phyloP scores from a whole-genome alignment of 2,888 invertebrate genomes.

The Ellobium chinense region DNA sequence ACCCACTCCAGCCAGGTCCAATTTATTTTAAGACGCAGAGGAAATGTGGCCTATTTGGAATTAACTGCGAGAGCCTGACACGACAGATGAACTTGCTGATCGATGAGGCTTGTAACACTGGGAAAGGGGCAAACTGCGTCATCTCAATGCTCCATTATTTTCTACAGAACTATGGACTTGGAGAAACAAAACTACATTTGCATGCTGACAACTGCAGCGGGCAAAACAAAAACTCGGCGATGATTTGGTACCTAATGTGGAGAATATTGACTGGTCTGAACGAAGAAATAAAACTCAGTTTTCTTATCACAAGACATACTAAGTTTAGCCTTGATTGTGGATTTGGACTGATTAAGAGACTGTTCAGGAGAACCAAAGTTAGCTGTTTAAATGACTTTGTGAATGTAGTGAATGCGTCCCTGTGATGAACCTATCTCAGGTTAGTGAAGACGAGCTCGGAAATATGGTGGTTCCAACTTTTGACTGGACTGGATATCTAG shows the following conservation, averaged over 20 bases:
- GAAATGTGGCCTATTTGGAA: constrained; percentile 58
- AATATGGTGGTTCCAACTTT: constrained; percentile 34
- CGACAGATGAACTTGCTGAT: constrained; percentile 10
- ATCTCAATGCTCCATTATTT: constrained; percentile 12
- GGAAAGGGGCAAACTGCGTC: constrained; percentile 9
- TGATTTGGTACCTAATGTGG: constrained; percentile 39
- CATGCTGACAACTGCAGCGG: constrained; percentile 29
- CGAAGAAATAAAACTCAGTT: constrained; percentile 3
- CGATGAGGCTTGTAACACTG: constrained; percentile 7
- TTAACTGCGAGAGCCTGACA: constrained; percentile 48
- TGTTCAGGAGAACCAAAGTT: neutral
- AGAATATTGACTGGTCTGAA: constrained; percentile 37
- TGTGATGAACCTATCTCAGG: neutral
- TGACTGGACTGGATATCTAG: constrained; percentile 43
- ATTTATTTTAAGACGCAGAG: constrained; percentile 57
- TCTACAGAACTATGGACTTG: constrained; percentile 12
- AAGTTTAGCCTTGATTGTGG: constrained; percentile 45
- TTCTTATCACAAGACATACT: constrained; percentile 42
- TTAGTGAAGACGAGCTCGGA: neutral
- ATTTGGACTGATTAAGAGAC: constrained; percentile 20
- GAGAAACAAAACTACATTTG: neutral
- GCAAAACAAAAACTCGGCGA: constrained; percentile 22
- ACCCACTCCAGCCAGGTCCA: constrained; percentile 62
- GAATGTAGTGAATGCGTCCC: neutral
- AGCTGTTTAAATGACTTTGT: neutral